Conservation (phyloP, 2,888 invertebrate genomes). For the Dione juno region DNA sequence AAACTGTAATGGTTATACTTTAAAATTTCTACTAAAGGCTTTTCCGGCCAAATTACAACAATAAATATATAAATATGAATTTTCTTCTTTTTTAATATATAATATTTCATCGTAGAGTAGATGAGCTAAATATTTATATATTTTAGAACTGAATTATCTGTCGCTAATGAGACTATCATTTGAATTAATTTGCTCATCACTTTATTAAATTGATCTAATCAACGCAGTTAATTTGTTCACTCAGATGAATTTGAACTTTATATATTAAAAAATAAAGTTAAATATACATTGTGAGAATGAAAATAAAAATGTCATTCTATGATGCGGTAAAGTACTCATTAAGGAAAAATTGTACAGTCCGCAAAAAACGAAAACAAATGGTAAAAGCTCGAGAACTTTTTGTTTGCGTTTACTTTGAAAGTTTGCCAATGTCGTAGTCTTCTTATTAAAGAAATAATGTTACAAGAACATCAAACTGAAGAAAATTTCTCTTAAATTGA, state of each 20-base stretch:
- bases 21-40: too few species aligned
- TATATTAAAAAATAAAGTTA: background rate
- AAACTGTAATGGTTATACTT: too few species aligned
- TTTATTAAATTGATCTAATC: background rate
- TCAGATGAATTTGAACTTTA: background rate
- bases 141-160: background rate
- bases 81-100: too few species aligned
- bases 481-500: too few species aligned
- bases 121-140: too few species aligned
- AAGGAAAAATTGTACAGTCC: slow-evolving; percentile 11
- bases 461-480: background rate
- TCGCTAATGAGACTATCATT: background rate
- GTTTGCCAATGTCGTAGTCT: slow-evolving; percentile 16
- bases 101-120: too few species aligned
- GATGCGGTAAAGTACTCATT: slow-evolving; percentile 23
- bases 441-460: slow-evolving; percentile 14
- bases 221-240: background rate
- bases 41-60: too few species aligned
- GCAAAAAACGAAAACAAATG: slow-evolving; percentile 6
- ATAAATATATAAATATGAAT: too few species aligned
- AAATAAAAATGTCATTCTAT: slow-evolving; percentile 12
- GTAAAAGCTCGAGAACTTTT: slow-evolving; percentile 13
- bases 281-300: background rate
- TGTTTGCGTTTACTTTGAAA: slow-evolving; percentile 13
- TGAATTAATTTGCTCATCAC: background rate